Evolutionary conservation across 1,140 invertebrate genomes (phyloP), one percentile per base, ranked within the genome.

Genomic region (Aphidius gifuensis): DNA sequence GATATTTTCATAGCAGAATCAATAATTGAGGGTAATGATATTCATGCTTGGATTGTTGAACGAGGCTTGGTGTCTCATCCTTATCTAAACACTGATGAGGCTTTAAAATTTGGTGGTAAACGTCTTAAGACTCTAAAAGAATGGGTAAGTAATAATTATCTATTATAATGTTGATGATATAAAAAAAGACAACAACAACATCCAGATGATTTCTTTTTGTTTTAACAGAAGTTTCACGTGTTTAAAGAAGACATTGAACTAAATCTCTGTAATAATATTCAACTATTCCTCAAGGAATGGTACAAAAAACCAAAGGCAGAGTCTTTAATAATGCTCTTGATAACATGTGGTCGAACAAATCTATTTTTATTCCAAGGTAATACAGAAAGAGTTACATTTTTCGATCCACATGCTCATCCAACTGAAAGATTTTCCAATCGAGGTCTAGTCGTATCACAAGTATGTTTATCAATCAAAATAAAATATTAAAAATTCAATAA

Each of bases 321-420:
- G 6, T 73, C 74, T 60, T 69, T 81, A 38, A 79, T 75, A 64
- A 80, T 81, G 78, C 64, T 80, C 40, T 68, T 81, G 5, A 80
- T 81, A 40, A 77, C 78, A 4, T 76, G 75, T 46, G 76, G 76
- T 23, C 71, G 75, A 60, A 81, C 80, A 40, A 67, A 80, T 46
- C 63, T 80, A 32, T 79, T 80, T n/a, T 74, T 79, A 65, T 80
- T 81, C 70, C 80, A 80, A 72, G 67, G 75, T 64, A 61, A 64
- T 56, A 75, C 67, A 5, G 60, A 67, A 50, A 75, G 74, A 68
- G 68, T 79, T 45, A 76, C 67, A 40, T 68, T 80, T 11, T 79
- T 81, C 58, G 79, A 81, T 65, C 76, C 79, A 9, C 79, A 81
- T 60, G 70, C 71, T 40, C 79, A 81, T 46, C 66, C 62, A 42